phyloP scores from a whole-genome alignment of 2,797 vertebrate genomes.

The Salmo trutta region DNA sequence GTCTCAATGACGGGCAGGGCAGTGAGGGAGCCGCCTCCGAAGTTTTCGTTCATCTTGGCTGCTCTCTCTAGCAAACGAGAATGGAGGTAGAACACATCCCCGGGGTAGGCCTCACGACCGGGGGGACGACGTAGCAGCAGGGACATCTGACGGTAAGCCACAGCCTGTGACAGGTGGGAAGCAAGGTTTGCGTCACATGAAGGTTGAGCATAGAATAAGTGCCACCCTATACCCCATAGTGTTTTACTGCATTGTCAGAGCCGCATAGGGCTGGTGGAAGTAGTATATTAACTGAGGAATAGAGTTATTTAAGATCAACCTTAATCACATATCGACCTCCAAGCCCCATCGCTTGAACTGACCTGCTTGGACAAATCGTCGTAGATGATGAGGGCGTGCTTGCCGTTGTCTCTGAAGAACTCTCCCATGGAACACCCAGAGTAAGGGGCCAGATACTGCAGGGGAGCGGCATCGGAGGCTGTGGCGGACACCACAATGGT shows the following conservation, averaged over 20 bases:
- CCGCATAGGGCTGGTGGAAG: background rate
- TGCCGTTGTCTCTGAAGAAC: constrained; percentile 88
- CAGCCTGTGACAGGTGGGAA: constrained; percentile 75
- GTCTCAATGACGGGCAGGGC: constrained; percentile 88
- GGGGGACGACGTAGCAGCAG: constrained; percentile 89
- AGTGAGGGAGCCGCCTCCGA: constrained; percentile 85
- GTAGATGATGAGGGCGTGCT: constrained; percentile 87
- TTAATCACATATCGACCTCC: background rate
- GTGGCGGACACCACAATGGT: constrained; percentile 90
- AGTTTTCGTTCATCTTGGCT: constrained; percentile 96
- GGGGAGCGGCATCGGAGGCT: constrained; percentile 85
- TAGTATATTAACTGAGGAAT: background rate
- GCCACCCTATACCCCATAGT: background rate
- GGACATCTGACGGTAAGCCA: constrained; percentile 98
- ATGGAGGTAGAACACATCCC: constrained; percentile 91
- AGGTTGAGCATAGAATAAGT: background rate
- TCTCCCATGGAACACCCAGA: constrained; percentile 91
- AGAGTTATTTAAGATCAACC: background rate
- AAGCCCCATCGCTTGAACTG: background rate
- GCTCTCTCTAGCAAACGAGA: constrained; percentile 96
- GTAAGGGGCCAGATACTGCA: constrained; percentile 88
- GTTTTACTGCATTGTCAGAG: background rate
- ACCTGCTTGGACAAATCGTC: constrained; percentile 88
- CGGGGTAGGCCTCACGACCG: constrained; percentile 86
- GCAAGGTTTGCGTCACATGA: background rate